These are phyloP conservation scores for Bombycilla garrulus DNA, from an alignment of 2,113 vertebrate genomes.

Conservation along the genomic window DNA sequence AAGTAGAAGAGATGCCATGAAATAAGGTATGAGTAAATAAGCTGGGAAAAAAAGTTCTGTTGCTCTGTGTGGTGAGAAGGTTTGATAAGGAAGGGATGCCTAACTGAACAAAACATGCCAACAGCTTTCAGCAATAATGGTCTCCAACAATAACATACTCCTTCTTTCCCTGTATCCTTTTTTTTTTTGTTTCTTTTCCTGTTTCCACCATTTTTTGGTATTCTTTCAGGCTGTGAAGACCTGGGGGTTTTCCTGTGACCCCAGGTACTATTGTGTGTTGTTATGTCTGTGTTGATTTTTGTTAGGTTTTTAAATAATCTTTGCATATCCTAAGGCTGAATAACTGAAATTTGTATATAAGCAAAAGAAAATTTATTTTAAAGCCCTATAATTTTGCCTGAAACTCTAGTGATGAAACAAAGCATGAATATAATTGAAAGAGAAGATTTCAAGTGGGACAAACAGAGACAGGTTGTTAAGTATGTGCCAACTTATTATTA, in stretches of 20 bases:
- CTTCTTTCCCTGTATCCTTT: not conserved
- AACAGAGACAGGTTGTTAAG: not conserved
- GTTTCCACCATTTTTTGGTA: not conserved
- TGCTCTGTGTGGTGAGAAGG: not conserved
- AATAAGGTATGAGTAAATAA: not conserved
- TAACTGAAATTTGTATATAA: not conserved
- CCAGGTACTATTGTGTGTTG: not conserved
- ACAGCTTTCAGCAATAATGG: not conserved
- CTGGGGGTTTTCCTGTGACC: not conserved
- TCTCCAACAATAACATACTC: not conserved
- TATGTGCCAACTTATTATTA: not conserved
- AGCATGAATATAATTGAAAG: not conserved
- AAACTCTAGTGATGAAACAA: not conserved
- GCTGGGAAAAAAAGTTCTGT: not conserved
- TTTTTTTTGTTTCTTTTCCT: not conserved
- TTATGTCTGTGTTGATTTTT: not conserved
- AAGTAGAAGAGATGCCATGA: not conserved
- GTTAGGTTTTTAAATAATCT: not conserved
- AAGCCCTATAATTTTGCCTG: not conserved
- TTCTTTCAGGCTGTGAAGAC: not conserved
- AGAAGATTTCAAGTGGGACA: not conserved
- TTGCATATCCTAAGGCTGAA: not conserved
- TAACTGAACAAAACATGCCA: not conserved
- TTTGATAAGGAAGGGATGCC: not conserved
- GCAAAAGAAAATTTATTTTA: not conserved